Base-by-base conservation (phyloP, 2,113 vertebrate species). In the Stomatorhinus ivindoensis region DNA sequence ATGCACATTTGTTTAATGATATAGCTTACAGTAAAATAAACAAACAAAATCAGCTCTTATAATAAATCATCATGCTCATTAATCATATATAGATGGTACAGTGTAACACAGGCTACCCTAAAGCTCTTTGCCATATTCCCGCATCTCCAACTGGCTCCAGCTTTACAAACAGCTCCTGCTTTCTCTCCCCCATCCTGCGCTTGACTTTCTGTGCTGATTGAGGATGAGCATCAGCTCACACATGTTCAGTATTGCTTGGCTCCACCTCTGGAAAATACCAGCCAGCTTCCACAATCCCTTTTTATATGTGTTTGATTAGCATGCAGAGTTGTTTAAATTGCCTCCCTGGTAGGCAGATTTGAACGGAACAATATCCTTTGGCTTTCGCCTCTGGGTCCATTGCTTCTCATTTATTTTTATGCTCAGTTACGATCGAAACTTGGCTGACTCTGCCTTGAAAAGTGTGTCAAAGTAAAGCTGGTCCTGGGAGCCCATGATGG, bases 281-380 rank as follows among this genome's bases (percentile, higher is more conserved):
- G 50, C 85, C 85, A 47, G 27, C 46, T 35, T 53, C 85, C 85
- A 55, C 73, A 80, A 80, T 80, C 2, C 31, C 50, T 11, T 61
- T 44, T 58, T 50, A 61, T 61, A 61, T 65, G 21, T 19, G 53
- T 51, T 87, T 61, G 51, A 87, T 61, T 87, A 58, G 87, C 87
- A 87, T 87, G 39, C 48, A 35, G 83, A 50, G 85, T 46, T 87
- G 39, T 87, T 87, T 87, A 44, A 87, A 65, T 87, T 15, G 35
- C 53, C 50, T 87, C 50, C 27, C 51, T 69, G 51, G 50, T 87
- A 53, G 86, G 86, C 39, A 87, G 87, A 46, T 61, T 65, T 65
- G 19, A 58, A 44, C 39, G 19, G 55, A 87, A 61, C 87, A 39
- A 87, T 53, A 53, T 87, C 48, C n/a, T 53, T 85, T 53, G 47